Conservation (phyloP, 2,797 vertebrate species). For the Halcyon chelicuti region DNA sequence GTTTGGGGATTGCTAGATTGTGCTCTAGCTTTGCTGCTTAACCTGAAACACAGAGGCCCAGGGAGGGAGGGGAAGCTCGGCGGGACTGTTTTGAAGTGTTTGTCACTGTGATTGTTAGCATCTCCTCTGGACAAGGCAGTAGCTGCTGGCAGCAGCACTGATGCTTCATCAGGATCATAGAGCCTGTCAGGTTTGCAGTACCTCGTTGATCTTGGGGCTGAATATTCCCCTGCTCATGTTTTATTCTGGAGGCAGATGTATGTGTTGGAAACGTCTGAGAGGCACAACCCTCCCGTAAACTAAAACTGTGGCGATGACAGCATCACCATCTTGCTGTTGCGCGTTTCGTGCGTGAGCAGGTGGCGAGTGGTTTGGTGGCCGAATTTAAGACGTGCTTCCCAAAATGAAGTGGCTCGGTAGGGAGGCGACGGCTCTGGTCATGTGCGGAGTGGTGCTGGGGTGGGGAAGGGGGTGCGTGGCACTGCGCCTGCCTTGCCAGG, state of each 20-base stretch:
- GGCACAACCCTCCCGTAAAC: too few relatives aligned
- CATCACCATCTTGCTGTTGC: too few relatives aligned
- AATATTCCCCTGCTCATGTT: accelerated
- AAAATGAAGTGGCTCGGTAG: neutral
- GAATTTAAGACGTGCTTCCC: neutral
- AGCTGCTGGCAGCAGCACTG: neutral
- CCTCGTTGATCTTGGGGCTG: neutral
- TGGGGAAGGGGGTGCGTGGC: neutral
- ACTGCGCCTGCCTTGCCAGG: neutral
- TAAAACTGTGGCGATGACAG: neutral
- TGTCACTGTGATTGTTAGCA: neutral
- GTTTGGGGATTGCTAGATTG: neutral
- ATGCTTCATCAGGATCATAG: neutral
- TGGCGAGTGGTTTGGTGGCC: neutral
- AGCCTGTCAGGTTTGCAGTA: neutral
- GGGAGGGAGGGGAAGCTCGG: neutral
- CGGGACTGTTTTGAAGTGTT: neutral
- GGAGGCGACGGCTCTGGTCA: neutral
- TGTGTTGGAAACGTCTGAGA: neutral
- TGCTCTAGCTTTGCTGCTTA: neutral
- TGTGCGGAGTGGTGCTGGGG: neutral
- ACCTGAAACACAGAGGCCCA: neutral
- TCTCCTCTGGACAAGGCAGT: neutral
- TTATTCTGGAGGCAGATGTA: neutral
- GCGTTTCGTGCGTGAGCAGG: neutral